Evolutionary conservation across 2,888 invertebrate species (phyloP), one percentile per base, ranked within the genome.

Genomic region (Leucania comma): DNA sequence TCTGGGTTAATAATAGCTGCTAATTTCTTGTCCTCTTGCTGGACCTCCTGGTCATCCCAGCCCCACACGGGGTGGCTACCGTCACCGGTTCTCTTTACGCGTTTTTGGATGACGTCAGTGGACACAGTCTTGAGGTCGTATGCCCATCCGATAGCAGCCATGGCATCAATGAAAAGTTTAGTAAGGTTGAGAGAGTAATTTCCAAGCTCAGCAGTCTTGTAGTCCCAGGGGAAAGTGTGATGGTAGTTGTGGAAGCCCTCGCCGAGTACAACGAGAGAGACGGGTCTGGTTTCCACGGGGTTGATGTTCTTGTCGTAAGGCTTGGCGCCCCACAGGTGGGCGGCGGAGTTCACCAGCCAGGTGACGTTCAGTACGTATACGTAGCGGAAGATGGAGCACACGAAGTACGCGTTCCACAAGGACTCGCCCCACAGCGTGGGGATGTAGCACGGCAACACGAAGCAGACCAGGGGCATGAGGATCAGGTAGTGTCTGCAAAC

Each of bases 161-260:
- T 98, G 72, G 97, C 94, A 88, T 98, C 98, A 79, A 98, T 98
- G 89, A 98, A 97, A 4, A 97, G 91, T 50, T 98, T 97, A 0
- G 98, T 97, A 51, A 97, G 90, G 90, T 98, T 98, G 50, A 97
- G 90, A 20, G 96, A 96, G 89, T 97, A 97, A 79, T 96, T 93
- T 42, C 98, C 98, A 42, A 98, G 95, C 90, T 98, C 98, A 22
- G 98, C 97, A 20, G 98, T 97, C 88, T 98, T 97, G 95, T 98
- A 98, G 88, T 98, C 98, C 97, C 98, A 98, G 0, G 98, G 98
- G 96, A 98, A 98, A 0, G 96, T 96, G 93, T 98, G 98, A 87
- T 98, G 98, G 91, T 98, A 98, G 90, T 98, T 98, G 94, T 98
- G 98, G 97, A 97, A 98, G 0, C 98, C 98, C 92, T 98, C 98